Percentiles rank a stretch among this genome's conserved stretches.
These are phyloP conservation scores for Macaca mulatta DNA, from an alignment of 2,113 vertebrate species.

Conservation along the genomic window DNA sequence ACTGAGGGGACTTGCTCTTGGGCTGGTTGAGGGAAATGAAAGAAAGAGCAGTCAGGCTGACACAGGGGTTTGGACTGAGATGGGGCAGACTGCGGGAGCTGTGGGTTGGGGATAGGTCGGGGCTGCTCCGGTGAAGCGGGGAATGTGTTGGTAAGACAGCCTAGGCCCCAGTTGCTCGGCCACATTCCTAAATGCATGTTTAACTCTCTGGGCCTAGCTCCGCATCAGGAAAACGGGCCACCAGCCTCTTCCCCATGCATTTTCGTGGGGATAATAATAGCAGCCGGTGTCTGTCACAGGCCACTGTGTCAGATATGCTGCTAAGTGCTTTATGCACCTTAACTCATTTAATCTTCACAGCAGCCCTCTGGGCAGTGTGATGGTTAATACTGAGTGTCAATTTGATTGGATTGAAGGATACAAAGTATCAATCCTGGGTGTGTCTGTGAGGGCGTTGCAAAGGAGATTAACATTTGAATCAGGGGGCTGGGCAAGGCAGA, in stretches of 20 bases:
- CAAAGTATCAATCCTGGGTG: too few species aligned
- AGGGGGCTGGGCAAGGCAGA: too few species aligned
- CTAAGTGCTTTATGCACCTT: background rate
- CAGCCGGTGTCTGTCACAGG: background rate
- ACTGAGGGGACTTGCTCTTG: rapidly evolving
- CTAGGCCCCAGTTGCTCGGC: background rate
- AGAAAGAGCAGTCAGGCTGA: too few species aligned
- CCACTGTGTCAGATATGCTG: background rate
- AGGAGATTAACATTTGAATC: too few species aligned
- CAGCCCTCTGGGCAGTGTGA: background rate
- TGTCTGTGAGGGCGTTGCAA: too few species aligned
- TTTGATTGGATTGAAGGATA: too few species aligned
- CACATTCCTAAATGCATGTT: background rate
- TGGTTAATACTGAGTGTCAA: too few species aligned
- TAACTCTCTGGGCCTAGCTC: background rate
- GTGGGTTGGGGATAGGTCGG: too few species aligned
- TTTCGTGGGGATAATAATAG: background rate
- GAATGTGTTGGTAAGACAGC: background rate
- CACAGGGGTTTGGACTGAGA: background rate
- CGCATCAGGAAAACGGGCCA: background rate
- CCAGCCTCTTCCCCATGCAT: background rate
- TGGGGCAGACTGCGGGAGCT: rapidly evolving
- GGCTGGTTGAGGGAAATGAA: background rate
- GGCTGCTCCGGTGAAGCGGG: background rate
- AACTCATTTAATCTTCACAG: background rate